phyloP scores from a whole-genome alignment of 2,888 invertebrate species.

The Mechanitis messenoides region DNA sequence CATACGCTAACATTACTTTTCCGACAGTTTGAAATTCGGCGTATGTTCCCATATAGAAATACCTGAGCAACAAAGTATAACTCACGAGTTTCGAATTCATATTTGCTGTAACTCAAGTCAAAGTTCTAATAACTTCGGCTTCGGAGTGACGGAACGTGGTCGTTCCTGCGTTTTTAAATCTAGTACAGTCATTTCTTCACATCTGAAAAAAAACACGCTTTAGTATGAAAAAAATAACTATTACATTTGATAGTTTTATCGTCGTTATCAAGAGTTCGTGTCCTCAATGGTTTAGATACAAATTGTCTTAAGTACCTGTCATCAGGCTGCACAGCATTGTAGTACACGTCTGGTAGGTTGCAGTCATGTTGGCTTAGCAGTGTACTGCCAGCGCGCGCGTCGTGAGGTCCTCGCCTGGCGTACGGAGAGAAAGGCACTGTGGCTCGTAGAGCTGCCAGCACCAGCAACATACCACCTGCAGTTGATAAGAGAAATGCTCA shows the following conservation, averaged over 20 bases:
- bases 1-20: background rate
- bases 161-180: constrained; percentile 53
- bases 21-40: background rate
- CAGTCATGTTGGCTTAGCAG: constrained; percentile 68
- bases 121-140: constrained; percentile 60
- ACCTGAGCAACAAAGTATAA: background rate
- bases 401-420: constrained; percentile 66
- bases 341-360: constrained; percentile 65
- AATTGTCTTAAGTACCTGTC: constrained; percentile 44
- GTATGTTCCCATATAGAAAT: constrained; percentile 5
- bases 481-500: too few relatives aligned
- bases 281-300: background rate
- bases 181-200: constrained; percentile 69
- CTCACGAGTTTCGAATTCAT: constrained; percentile 1
- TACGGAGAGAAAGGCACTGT: constrained; percentile 70
- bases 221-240: background rate
- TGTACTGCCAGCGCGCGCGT: constrained; percentile 67
- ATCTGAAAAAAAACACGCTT: constrained; percentile 45
- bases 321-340: constrained; percentile 60
- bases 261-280: background rate
- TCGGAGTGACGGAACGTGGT: constrained; percentile 58
- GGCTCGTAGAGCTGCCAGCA: constrained; percentile 61
- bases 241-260: too few relatives aligned
- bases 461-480: constrained; percentile 62
- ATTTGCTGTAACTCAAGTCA: constrained; percentile 34